A percentile compares a stretch with the other conserved stretches of the same genome.
Conservation (phyloP, 2,888 invertebrate genomes). For the Ochropacha duplaris region DNA sequence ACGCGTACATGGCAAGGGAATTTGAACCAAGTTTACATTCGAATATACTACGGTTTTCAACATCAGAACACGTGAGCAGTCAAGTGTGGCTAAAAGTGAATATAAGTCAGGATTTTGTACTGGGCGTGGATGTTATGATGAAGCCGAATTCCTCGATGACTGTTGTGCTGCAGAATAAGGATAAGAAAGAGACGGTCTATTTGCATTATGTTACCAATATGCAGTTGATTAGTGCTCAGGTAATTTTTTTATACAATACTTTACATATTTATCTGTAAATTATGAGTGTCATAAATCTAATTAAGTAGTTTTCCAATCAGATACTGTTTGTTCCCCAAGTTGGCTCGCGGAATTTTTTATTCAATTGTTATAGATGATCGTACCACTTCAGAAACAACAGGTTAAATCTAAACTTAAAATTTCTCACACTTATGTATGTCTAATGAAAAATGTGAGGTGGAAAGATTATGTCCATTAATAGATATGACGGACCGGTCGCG, state of each 20-base stretch:
- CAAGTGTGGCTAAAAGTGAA: constrained; percentile 85
- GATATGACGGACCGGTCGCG: no score
- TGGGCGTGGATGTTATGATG: constrained; percentile 88
- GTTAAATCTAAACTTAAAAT: no score
- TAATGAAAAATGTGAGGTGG: no score
- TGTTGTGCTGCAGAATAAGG: constrained; percentile 88
- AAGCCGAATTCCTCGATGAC: constrained; percentile 92
- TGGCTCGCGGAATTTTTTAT: no score
- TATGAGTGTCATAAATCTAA: no score
- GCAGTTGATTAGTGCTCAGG: constrained; percentile 88
- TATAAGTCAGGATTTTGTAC: constrained; percentile 85
- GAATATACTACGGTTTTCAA: constrained; percentile 87
- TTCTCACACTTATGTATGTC: no score
- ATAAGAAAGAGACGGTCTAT: constrained; percentile 89
- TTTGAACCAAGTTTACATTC: constrained; percentile 83
- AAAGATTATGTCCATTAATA: no score
- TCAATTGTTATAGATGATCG: no score
- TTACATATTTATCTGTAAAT: no score
- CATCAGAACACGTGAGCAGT: constrained; percentile 86
- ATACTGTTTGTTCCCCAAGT: no score
- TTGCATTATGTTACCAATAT: constrained; percentile 92
- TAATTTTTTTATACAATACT: constrained; percentile 30
- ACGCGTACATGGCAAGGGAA: constrained; percentile 85
- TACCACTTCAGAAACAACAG: no score
- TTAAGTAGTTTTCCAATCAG: no score